Percentiles rank a stretch among this genome's conserved stretches.
phyloP scores from a whole-genome alignment of 2,113 vertebrate species.

The Manacus vitellinus region DNA sequence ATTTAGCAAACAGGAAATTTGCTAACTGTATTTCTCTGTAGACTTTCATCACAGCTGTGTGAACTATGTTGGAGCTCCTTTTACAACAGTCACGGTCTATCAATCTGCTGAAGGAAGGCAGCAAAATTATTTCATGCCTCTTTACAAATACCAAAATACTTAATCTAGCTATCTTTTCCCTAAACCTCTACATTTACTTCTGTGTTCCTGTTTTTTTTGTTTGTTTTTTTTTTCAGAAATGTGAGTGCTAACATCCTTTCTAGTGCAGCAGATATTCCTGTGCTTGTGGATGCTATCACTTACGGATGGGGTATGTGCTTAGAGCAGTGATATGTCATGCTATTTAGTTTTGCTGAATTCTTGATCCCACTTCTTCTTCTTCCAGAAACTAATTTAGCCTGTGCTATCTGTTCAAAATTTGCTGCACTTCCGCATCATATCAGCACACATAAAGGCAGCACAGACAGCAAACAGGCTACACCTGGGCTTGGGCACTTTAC shows the following conservation, averaged over 20 bases:
- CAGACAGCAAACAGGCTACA: neutral
- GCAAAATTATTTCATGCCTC: neutral
- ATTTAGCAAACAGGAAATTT: neutral
- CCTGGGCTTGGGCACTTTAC: neutral
- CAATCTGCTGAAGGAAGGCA: neutral
- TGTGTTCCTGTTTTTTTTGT: neutral
- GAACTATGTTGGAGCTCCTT: neutral
- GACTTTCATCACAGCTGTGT: neutral
- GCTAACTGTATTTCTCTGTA: neutral
- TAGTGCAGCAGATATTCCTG: neutral
- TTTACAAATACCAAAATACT: neutral
- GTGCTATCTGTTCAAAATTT: neutral
- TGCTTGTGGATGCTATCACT: neutral
- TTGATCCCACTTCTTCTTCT: neutral
- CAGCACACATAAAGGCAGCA: neutral
- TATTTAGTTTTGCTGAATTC: neutral
- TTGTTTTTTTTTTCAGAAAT: neutral
- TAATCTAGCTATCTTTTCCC: neutral
- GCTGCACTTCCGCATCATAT: neutral
- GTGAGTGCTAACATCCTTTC: neutral
- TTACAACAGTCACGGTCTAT: neutral
- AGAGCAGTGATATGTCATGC: neutral
- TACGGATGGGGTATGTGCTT: neutral
- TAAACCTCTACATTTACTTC: neutral
- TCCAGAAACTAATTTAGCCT: neutral